Evolutionary conservation across 2,888 invertebrate species (phyloP), one percentile per base, ranked within the genome.

Genomic region (Acanthosoma haemorrhoidale): DNA sequence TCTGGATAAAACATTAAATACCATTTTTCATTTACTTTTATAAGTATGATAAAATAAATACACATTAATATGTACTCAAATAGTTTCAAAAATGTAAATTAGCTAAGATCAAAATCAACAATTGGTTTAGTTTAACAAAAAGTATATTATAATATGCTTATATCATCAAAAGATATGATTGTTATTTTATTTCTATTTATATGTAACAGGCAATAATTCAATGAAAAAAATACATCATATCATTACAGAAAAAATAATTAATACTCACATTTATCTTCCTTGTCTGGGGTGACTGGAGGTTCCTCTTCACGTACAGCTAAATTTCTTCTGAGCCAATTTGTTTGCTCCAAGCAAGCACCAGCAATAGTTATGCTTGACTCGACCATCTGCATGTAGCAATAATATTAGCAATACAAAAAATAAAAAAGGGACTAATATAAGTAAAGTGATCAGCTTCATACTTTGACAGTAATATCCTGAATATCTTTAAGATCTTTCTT

Each of bases 321-420:
- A 80, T 91, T 92, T 75, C 91, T 83, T 72, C 92, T 81, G 64
- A 94, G 80, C 94, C 94, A 95, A 0, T 93, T 93, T 1, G 93
- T 92, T 80, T 93, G 92, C 78, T 93, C 93, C 74, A 94, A 82
- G 76, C 92, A 91, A n/a, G 92, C 89, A n/a, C 92, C 92, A 6
- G 93, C 93, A 38, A 94, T 89, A 80, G 86, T 86, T 4, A 91
- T 90, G 70, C 92, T 86, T 4, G 89, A 88, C 78, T 94, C 94
- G 41, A 94, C 86, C 68, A 94, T 80, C 81, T 86, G 74, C n/a
- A n/a, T n/a, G n/a, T n/a, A n/a, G n/a, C n/a, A 41, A 79, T 79
- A 72, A 58, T 18, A 6, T 34, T 21, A 15, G 6, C 5, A 61
- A 21, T 11, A 36, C 6, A 15, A n/a, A 3, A 9, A 29, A 31